Evolutionary conservation across 2,113 vertebrate species (phyloP).

Genomic region (Ptychochromis oligacanthus): DNA sequence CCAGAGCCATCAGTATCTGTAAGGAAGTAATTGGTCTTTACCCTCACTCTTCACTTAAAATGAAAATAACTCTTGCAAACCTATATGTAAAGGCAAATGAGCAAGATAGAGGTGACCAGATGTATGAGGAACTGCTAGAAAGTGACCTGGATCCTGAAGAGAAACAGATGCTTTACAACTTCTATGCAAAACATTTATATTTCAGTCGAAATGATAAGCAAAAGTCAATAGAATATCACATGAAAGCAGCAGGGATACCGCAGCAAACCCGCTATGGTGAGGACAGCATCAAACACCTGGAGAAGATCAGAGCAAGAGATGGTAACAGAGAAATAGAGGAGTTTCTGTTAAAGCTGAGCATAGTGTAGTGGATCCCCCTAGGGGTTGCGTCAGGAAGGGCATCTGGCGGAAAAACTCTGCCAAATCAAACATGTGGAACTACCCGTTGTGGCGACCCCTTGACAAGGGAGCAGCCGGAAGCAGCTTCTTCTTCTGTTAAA

Average conservation of each 20-base stretch:
- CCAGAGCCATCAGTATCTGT: slow-evolving; percentile 42
- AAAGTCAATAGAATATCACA: slow-evolving; percentile 44
- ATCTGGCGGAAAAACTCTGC: too few species aligned
- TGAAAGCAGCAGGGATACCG: slow-evolving; percentile 44
- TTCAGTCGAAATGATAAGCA: background rate
- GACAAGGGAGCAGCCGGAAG: too few species aligned
- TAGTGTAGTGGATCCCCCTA: too few species aligned
- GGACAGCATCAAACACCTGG: slow-evolving; percentile 42
- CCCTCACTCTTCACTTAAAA: slow-evolving; percentile 26
- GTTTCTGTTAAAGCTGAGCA: slow-evolving; percentile 47
- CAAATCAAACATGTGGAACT: too few species aligned
- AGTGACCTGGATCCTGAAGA: slow-evolving; percentile 16
- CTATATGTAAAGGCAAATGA: background rate
- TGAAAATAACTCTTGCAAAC: slow-evolving; percentile 35
- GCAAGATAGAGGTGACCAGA: slow-evolving; percentile 11
- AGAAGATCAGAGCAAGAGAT: background rate
- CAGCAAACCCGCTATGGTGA: background rate
- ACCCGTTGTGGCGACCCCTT: too few species aligned
- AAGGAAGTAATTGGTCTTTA: slow-evolving; percentile 56
- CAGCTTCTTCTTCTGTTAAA: too few species aligned
- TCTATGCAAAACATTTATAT: slow-evolving; percentile 52
- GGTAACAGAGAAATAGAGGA: slow-evolving; percentile 32
- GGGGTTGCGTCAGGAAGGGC: too few species aligned
- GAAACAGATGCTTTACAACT: slow-evolving; percentile 49
- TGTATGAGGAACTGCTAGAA: slow-evolving; percentile 36